Evolutionary conservation across 2,888 invertebrate species (phyloP).

Genomic region (Lycocerus yunnanus): DNA sequence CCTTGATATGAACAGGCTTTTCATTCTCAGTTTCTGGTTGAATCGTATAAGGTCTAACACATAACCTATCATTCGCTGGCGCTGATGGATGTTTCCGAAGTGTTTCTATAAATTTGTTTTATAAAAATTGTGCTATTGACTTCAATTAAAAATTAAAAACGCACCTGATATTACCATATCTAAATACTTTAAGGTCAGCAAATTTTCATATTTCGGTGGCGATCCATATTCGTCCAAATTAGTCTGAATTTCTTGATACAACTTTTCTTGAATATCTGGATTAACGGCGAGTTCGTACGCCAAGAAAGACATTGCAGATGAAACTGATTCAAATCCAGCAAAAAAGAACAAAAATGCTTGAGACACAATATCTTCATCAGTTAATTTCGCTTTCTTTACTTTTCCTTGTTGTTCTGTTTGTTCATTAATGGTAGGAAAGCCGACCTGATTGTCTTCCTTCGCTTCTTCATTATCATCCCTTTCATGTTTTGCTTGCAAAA

Average conservation of each 20-base stretch:
- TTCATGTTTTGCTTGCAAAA: background rate
- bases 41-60: constrained; percentile 38
- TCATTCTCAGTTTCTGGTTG: constrained; percentile 31
- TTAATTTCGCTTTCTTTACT: constrained; percentile 23
- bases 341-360: constrained; percentile 62
- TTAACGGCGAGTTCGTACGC: constrained; percentile 64
- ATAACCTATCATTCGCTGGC: constrained; percentile 35
- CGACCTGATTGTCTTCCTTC: background rate
- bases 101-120: constrained; percentile 33
- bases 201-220: background rate
- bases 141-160: background rate
- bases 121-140: background rate
- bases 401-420: background rate
- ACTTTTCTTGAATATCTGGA: constrained; percentile 60
- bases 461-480: background rate
- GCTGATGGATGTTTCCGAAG: constrained; percentile 44
- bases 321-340: constrained; percentile 59
- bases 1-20: constrained; percentile 27
- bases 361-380: constrained; percentile 59
- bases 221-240: background rate
- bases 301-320: constrained; percentile 58
- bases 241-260: background rate
- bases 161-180: constrained; percentile 5
- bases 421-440: background rate
- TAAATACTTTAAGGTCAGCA: background rate